phyloP scores from a whole-genome alignment of 2,113 vertebrate species.

The Mustelus asterias region DNA sequence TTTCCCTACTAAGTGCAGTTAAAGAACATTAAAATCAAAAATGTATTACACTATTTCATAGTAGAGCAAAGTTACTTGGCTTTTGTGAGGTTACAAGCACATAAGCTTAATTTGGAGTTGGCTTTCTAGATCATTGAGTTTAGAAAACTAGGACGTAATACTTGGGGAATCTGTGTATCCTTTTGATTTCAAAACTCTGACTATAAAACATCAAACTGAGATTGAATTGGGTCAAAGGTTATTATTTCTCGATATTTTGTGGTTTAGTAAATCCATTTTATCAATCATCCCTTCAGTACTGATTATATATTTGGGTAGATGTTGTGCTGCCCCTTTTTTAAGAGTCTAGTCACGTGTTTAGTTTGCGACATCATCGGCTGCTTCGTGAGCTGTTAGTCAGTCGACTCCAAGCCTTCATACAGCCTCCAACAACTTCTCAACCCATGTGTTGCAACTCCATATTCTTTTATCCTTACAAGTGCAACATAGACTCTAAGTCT shows the following conservation, averaged over 20 bases:
- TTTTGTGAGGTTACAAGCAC: neutral
- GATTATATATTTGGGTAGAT: too few relatives aligned
- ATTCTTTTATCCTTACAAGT: too few relatives aligned
- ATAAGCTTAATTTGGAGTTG: neutral
- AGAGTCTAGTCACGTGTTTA: too few relatives aligned
- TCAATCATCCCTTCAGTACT: neutral
- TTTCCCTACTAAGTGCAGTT: too few relatives aligned
- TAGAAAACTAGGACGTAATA: neutral
- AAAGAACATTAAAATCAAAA: constrained; percentile 6
- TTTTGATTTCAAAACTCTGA: neutral
- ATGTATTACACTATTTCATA: neutral
- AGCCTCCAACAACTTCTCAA: too few relatives aligned
- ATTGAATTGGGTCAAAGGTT: neutral
- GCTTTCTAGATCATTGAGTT: neutral
- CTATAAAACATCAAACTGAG: neutral
- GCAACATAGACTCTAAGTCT: too few relatives aligned
- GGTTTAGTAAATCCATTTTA: neutral
- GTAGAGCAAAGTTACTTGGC: neutral
- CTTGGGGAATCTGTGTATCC: neutral
- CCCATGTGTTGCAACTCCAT: too few relatives aligned
- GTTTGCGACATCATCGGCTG: too few relatives aligned
- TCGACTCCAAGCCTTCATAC: too few relatives aligned
- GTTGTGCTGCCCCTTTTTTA: too few relatives aligned
- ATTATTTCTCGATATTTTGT: neutral
- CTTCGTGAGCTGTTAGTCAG: too few relatives aligned